Conservation (phyloP, 2,113 vertebrate species). For the Gavialis gangeticus region DNA sequence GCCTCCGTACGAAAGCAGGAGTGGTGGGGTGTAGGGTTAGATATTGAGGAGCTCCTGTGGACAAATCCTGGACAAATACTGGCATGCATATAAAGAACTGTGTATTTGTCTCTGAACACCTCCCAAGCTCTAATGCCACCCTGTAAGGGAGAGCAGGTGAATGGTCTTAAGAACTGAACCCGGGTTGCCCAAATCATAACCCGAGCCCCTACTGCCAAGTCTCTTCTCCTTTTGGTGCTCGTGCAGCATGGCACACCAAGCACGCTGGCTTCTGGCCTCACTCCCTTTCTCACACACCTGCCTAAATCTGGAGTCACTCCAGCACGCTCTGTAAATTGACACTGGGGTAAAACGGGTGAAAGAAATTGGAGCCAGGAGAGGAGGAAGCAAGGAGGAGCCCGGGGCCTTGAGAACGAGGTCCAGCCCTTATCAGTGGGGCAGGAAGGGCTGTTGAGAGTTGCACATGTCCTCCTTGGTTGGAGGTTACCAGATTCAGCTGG, state of each 20-base stretch:
- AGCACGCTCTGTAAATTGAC: too few species aligned
- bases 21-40: not conserved
- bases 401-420: not conserved
- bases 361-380: not conserved
- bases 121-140: not conserved
- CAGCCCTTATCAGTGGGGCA: too few species aligned
- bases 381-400: not conserved
- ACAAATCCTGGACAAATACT: not conserved
- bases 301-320: not conserved
- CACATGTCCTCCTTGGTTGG: too few species aligned
- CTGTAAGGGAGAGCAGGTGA: not conserved
- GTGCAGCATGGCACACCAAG: not conserved
- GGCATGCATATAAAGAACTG: not conserved
- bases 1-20: not conserved
- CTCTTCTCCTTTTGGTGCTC: not conserved
- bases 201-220: not conserved
- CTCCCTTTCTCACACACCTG: not conserved
- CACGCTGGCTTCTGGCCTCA: not conserved
- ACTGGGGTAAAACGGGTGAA: not conserved
- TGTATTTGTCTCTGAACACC: not conserved
- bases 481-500: too few species aligned
- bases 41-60: not conserved
- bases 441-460: too few species aligned
- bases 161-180: not conserved
- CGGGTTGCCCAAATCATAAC: not conserved